Conservation (phyloP, 2,797 vertebrate genomes). For the Rhyacichthys aspro region DNA sequence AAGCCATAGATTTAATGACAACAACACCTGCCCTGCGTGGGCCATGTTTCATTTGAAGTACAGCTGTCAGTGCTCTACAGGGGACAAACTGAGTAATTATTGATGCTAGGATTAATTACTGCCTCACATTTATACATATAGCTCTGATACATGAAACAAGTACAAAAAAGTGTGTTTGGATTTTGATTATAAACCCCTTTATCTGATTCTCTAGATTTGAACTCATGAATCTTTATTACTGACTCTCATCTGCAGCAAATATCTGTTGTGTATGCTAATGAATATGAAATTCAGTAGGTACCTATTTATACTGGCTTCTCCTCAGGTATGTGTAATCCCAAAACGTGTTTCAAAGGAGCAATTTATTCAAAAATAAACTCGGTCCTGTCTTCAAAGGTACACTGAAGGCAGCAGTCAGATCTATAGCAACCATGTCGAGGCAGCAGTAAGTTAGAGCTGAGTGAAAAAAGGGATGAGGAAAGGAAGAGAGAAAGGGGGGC, state of each 20-base stretch:
- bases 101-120: not conserved
- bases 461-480: slow-evolving; percentile 6
- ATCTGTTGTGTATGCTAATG: not conserved
- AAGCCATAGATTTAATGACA: not conserved
- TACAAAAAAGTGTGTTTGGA: too few relatives aligned
- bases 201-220: too few relatives aligned
- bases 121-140: not conserved
- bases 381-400: too few relatives aligned
- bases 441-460: slow-evolving; percentile 29
- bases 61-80: not conserved
- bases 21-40: not conserved
- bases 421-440: slow-evolving; percentile 14
- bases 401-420: slow-evolving; percentile 4
- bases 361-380: too few relatives aligned
- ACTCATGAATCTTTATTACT: too few relatives aligned
- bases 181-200: too few relatives aligned
- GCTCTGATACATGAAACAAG: too few relatives aligned
- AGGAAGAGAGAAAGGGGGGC: not conserved
- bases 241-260: not conserved
- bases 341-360: not conserved
- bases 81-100: not conserved
- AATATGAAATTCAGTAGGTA: not conserved
- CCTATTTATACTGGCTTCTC: not conserved
- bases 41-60: slow-evolving; percentile 1
- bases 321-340: not conserved